phyloP scores from a whole-genome alignment of 2,113 vertebrate genomes.

The Argyrosomus japonicus region DNA sequence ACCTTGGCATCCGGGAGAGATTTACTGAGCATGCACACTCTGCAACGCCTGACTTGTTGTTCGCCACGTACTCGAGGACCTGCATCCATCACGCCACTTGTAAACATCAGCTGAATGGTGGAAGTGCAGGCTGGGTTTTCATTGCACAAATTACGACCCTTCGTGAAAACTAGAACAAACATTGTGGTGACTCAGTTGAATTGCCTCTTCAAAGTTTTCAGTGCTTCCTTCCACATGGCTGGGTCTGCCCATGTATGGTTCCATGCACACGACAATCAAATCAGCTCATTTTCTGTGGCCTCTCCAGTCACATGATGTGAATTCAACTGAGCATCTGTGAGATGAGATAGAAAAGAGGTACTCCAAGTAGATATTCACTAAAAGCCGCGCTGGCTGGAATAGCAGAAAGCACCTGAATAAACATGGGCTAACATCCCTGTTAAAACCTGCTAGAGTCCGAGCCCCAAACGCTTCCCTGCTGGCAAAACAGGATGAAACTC shows the following conservation, averaged over 20 bases:
- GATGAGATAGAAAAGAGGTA: constrained; percentile 33
- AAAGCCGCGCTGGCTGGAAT: neutral
- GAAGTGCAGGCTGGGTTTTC: constrained; percentile 15
- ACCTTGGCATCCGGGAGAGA: neutral
- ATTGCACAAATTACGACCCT: constrained; percentile 16
- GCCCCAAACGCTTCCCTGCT: neutral
- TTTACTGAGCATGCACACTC: constrained; percentile 16
- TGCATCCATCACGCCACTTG: constrained; percentile 30
- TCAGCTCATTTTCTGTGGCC: constrained; percentile 14
- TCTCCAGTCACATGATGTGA: constrained; percentile 12
- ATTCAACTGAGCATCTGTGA: constrained; percentile 30
- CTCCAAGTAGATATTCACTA: neutral
- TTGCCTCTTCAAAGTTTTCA: constrained; percentile 15
- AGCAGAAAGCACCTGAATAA: constrained; percentile 16
- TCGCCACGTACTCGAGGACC: constrained; percentile 5
- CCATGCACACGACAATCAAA: constrained; percentile 4
- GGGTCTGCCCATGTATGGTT: neutral
- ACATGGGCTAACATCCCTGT: constrained; percentile 19
- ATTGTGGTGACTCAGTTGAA: constrained; percentile 4
- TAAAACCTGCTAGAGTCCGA: neutral
- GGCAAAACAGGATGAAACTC: constrained; percentile 25
- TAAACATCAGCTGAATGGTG: constrained; percentile 17
- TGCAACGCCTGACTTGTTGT: constrained; percentile 21
- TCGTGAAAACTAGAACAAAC: constrained; percentile 21
- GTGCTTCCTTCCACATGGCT: constrained; percentile 14